These are phyloP conservation scores for Meiosimyza platycephala DNA, from an alignment of 2,888 invertebrate genomes.

Conservation along the genomic window DNA sequence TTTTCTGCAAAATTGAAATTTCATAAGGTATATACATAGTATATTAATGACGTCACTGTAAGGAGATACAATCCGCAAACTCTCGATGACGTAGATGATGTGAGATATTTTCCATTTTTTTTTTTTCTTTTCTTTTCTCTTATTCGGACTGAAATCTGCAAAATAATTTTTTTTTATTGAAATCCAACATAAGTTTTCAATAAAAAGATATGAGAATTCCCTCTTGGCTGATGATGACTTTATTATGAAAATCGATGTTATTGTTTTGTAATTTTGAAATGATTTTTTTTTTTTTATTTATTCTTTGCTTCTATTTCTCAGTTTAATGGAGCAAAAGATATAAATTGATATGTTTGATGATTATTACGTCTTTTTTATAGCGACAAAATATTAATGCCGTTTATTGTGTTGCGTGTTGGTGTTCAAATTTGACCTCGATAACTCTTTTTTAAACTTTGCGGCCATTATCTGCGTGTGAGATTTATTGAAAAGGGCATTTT, in stretches of 20 bases:
- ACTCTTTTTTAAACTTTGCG: neutral
- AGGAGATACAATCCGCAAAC: no score
- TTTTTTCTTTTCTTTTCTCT: neutral
- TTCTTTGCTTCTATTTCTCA: neutral
- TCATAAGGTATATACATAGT: neutral
- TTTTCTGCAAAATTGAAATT: conserved; percentile 18
- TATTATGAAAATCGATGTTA: conserved; percentile 32
- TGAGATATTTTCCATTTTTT: neutral
- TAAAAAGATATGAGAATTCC: neutral
- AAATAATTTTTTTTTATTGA: neutral
- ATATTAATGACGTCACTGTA: neutral
- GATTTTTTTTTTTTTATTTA: conserved; percentile 16
- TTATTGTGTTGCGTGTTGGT: conserved; percentile 17
- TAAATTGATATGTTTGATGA: conserved; percentile 27
- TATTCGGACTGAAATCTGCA: conserved; percentile 1
- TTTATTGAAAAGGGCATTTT: no score
- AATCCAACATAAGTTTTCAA: no score
- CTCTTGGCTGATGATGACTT: conserved; percentile 23
- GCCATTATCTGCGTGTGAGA: no score
- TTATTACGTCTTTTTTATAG: conserved; percentile 3
- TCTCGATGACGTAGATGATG: conserved; percentile 15
- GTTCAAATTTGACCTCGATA: conserved; percentile 40
- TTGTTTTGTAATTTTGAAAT: neutral
- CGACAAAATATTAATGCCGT: no score
- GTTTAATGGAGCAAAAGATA: conserved; percentile 23